Base-by-base conservation (phyloP, 2,797 vertebrate species). In the Enteromius treurensis region DNA sequence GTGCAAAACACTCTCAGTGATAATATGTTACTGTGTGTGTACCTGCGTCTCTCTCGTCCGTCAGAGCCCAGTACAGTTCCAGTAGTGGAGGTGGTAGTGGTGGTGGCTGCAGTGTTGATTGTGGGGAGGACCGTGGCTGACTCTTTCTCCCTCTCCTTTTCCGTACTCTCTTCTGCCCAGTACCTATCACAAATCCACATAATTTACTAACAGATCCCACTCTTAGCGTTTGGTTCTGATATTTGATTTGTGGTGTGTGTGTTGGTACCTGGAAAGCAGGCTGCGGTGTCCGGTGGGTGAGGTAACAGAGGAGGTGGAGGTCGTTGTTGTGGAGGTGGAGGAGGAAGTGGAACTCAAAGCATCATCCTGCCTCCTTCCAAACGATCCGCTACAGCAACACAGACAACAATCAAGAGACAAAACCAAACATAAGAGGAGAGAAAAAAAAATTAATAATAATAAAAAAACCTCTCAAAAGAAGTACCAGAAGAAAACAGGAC, bases 1-100 rank as follows among this genome's bases (percentile, higher is more conserved):
- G 15, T 32, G 49, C 17, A 74, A 19, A 37, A 78, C 15, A 3
- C 14, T 21, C 23, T 42, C 9, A 7, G 15, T 69, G 32, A 9
- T 47, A 17, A 19, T 32, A 4, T 62, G 76, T 67, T 14, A 10
- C 45, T 5, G 7, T 23, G 69, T 29, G 49, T 34, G 78, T 47
- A 99, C 98, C 98, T 98, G 96, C 98, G 98, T 94, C 97, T 95
- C 91, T 99, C 96, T 92, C 96, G 94, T 94, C 96, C 94, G 88
- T 97, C 98, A 85, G 96, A 94, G 90, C 96, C 96, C 85, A 95
- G 95, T 89, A 95, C 92, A 87, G 94, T 96, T 95, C 95, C 95
- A 92, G 96, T 96, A 94, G 95, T 96, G 89, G 96, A 96, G 94
- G 96, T 92, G 91, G 94, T 91, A 91, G 95, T 95, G 89, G 96